Conservation (phyloP, 2,797 vertebrate species). For the Neosilurus mollespiculum region DNA sequence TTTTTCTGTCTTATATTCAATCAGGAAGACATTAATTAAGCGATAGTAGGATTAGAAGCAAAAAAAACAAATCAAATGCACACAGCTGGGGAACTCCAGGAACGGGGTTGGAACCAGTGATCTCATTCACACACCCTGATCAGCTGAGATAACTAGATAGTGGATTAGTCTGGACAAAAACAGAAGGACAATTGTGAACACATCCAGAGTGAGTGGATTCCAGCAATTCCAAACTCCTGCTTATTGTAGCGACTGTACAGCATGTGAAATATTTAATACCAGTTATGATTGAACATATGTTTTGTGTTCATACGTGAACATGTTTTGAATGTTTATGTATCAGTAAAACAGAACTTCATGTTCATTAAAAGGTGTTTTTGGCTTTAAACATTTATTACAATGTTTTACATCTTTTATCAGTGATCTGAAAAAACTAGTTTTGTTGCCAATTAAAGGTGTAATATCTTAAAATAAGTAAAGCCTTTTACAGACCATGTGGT, state of each 20-base stretch:
- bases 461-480: background rate
- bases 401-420: background rate
- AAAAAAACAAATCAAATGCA: background rate
- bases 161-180: conserved; percentile 19
- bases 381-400: background rate
- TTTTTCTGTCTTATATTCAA: background rate
- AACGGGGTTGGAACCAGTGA: background rate
- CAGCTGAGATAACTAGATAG: conserved; percentile 7
- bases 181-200: background rate
- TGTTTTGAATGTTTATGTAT: background rate
- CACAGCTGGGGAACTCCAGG: background rate
- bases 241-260: background rate
- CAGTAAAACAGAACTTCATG: background rate
- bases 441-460: background rate
- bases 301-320: too few species aligned
- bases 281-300: background rate
- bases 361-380: background rate
- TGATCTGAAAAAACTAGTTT: background rate
- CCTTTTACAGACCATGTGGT: too few species aligned
- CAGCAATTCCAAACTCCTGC: background rate
- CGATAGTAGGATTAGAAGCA: background rate
- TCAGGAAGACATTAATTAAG: background rate
- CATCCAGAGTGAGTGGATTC: conserved; percentile 7
- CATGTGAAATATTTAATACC: background rate
- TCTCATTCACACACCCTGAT: conserved; percentile 21